A percentile compares a stretch with the other conserved stretches of the same genome.
Evolutionary conservation across 1,140 invertebrate genomes (phyloP).

Genomic region (Lasioglossum baleicum): DNA sequence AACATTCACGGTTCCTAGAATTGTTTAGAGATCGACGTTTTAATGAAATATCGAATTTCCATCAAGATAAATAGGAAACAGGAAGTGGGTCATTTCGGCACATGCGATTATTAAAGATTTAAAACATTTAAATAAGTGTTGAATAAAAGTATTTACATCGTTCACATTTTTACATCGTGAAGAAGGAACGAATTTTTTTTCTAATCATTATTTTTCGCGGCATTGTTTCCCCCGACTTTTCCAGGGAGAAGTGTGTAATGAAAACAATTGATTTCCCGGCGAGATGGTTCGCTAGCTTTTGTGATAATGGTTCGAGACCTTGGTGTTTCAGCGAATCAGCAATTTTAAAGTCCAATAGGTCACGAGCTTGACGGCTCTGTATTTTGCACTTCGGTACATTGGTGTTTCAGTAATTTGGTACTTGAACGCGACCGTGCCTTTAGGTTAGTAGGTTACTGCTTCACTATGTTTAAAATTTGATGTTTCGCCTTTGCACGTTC

Average conservation of each 20-base stretch:
- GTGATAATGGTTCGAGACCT: slow-evolving; percentile 4
- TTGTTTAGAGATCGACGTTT: no score
- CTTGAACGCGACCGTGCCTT: background rate
- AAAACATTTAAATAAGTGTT: no score
- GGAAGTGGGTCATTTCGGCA: no score
- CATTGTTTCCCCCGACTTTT: background rate
- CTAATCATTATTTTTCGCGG: background rate
- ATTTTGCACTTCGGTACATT: background rate
- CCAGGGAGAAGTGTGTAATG: background rate
- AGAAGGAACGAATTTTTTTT: no score
- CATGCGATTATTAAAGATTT: no score
- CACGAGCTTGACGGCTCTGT: background rate
- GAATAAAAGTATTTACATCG: no score
- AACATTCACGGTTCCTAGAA: no score
- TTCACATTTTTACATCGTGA: no score
- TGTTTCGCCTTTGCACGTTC: no score
- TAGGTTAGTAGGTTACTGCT: background rate
- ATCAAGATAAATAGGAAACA: no score
- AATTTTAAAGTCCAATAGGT: background rate
- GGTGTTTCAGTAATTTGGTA: slow-evolving; percentile 8
- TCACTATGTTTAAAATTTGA: background rate
- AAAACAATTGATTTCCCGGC: background rate
- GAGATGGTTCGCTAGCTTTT: background rate
- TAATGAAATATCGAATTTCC: no score
- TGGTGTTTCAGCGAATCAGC: background rate